Evolutionary conservation across 1,140 invertebrate genomes (phyloP).

Genomic region (Rhyzopertha dominica): DNA sequence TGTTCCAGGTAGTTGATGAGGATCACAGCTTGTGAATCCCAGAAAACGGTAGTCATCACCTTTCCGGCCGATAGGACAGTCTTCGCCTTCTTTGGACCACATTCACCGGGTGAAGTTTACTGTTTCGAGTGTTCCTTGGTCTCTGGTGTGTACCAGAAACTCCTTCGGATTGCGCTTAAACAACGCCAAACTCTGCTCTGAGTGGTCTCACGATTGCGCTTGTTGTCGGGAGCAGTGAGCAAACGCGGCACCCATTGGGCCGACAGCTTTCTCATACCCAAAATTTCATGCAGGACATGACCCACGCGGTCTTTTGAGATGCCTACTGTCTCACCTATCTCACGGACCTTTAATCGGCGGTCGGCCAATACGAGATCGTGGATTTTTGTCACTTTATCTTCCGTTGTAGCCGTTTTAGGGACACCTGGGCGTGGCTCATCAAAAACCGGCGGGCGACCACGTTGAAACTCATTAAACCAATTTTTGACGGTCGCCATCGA

Average conservation of each 20-base stretch:
- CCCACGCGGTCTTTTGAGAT: too few species aligned
- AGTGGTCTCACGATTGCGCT: too few species aligned
- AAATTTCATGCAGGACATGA: too few species aligned
- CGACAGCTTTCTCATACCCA: too few species aligned
- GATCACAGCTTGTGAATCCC: constrained; percentile 11
- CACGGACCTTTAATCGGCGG: constrained; percentile 22
- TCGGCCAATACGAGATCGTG: constrained; percentile 26
- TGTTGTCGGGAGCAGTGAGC: too few species aligned
- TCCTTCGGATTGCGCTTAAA: too few species aligned
- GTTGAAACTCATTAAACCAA: constrained; percentile 36
- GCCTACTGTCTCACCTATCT: constrained; percentile 23
- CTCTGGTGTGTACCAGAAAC: constrained; percentile 40
- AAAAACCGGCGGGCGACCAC: constrained; percentile 32
- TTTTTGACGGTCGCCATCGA: constrained; percentile 29
- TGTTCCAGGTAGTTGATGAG: too few species aligned
- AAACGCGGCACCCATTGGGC: too few species aligned
- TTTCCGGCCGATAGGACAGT: constrained; percentile 28
- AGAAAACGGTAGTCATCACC: constrained; percentile 36
- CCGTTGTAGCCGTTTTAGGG: constrained; percentile 26
- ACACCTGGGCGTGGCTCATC: constrained; percentile 30
- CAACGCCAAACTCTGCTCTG: too few species aligned
- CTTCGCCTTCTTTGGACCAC: constrained; percentile 29
- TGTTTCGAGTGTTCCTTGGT: constrained; percentile 41
- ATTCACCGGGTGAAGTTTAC: constrained; percentile 33
- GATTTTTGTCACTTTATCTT: constrained; percentile 28